Conservation (phyloP, 2,797 vertebrate species). For the Falco berigora region DNA sequence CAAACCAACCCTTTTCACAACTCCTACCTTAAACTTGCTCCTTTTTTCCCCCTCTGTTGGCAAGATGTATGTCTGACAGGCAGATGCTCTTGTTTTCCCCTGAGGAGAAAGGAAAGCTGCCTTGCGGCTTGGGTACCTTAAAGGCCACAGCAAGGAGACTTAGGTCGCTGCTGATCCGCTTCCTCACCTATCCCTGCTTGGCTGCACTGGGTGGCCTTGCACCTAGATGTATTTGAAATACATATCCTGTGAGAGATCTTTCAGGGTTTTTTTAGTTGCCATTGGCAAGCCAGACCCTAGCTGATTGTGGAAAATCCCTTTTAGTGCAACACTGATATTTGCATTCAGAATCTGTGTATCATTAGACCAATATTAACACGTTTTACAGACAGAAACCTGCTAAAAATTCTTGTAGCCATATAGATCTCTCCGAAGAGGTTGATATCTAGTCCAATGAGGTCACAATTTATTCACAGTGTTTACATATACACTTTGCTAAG, state of each 20-base stretch:
- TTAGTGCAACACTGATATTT: background rate
- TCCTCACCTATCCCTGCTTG: background rate
- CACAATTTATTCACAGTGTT: background rate
- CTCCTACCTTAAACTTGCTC: background rate
- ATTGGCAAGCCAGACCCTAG: background rate
- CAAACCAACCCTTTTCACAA: background rate
- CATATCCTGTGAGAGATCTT: background rate
- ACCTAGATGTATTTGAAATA: background rate
- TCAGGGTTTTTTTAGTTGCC: background rate
- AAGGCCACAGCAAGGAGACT: background rate
- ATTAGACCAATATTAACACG: accelerated
- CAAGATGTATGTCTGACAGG: background rate
- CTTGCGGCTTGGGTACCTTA: background rate
- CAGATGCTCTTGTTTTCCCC: background rate
- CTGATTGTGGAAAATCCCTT: too few species aligned
- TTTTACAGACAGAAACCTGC: background rate
- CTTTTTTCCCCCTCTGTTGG: background rate
- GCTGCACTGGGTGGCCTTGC: background rate
- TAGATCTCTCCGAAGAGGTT: background rate
- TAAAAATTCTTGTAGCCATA: background rate
- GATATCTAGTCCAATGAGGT: background rate
- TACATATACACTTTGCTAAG: background rate
- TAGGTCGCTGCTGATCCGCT: background rate
- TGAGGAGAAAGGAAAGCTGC: background rate
- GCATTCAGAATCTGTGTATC: background rate